phyloP scores from a whole-genome alignment of 2,888 invertebrate genomes.

The Punctoribates punctum region DNA sequence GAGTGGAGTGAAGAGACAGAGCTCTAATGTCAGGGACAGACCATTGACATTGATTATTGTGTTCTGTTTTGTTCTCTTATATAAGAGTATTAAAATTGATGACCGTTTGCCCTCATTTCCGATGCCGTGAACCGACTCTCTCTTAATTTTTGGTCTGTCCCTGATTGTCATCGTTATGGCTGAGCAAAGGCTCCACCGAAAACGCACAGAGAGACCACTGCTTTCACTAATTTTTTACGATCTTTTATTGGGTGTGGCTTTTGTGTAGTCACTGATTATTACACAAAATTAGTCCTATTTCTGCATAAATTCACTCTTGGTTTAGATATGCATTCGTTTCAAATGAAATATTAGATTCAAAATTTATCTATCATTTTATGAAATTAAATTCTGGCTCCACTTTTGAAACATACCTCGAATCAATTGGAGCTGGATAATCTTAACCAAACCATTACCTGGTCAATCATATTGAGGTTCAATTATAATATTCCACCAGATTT shows the following conservation, averaged over 20 bases:
- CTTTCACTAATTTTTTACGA: not conserved
- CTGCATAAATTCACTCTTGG: not conserved
- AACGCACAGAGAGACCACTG: not conserved
- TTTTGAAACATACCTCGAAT: too few relatives aligned
- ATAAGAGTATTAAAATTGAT: conserved; percentile 29
- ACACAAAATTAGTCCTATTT: not conserved
- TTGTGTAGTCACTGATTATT: conserved; percentile 13
- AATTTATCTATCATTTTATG: too few relatives aligned
- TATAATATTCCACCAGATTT: too few relatives aligned
- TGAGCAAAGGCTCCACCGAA: not conserved
- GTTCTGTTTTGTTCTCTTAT: not conserved
- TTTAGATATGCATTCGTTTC: not conserved
- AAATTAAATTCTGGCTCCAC: too few relatives aligned
- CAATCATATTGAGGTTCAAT: too few relatives aligned
- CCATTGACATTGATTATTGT: conserved; percentile 34
- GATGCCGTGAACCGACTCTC: conserved; percentile 11
- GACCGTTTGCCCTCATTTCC: conserved; percentile 31
- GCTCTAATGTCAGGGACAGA: conserved; percentile 18
- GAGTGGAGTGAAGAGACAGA: not conserved
- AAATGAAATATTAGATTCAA: too few relatives aligned
- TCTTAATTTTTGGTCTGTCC: not conserved
- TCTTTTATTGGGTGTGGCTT: conserved; percentile 29
- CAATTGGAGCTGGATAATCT: too few relatives aligned
- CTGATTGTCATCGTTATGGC: not conserved
- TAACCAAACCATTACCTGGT: too few relatives aligned